Evolutionary conservation across 1,140 invertebrate species (phyloP).

Genomic region (Pseudomyrmex cubaensis): DNA sequence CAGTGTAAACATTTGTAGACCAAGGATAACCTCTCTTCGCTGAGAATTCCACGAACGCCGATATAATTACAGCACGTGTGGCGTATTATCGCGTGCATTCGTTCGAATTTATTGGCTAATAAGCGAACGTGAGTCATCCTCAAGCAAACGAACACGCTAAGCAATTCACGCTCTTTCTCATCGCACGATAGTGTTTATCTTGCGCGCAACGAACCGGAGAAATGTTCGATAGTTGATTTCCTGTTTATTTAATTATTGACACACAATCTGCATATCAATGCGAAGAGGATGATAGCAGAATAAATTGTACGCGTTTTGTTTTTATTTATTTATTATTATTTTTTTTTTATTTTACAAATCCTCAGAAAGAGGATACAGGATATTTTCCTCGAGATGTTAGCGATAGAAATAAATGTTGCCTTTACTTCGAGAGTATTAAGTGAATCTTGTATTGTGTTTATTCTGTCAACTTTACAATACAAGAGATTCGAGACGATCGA

Average conservation of each 20-base stretch:
- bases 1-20: not conserved
- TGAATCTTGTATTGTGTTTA: no score
- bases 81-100: constrained; percentile 25
- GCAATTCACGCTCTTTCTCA: constrained; percentile 17
- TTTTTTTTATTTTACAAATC: no score
- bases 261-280: not conserved
- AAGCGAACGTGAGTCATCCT: constrained; percentile 39
- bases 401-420: no score
- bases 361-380: no score
- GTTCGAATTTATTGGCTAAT: constrained; percentile 60
- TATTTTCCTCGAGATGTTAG: no score
- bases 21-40: constrained; percentile 44
- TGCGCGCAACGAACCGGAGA: not conserved
- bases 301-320: not conserved
- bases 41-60: constrained; percentile 35
- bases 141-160: constrained; percentile 9
- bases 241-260: not conserved
- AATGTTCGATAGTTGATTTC: constrained; percentile 21
- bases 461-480: not conserved
- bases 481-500: not conserved
- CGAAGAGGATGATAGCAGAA: not conserved
- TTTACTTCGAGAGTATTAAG: no score
- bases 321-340: no score
- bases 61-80: constrained; percentile 51
- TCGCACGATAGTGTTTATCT: not conserved